A percentile compares a stretch with the other conserved stretches of the same genome.
phyloP scores from a whole-genome alignment of 37 sponge, comb jelly and placozoan genomes.

The Tethya wilhelma region DNA sequence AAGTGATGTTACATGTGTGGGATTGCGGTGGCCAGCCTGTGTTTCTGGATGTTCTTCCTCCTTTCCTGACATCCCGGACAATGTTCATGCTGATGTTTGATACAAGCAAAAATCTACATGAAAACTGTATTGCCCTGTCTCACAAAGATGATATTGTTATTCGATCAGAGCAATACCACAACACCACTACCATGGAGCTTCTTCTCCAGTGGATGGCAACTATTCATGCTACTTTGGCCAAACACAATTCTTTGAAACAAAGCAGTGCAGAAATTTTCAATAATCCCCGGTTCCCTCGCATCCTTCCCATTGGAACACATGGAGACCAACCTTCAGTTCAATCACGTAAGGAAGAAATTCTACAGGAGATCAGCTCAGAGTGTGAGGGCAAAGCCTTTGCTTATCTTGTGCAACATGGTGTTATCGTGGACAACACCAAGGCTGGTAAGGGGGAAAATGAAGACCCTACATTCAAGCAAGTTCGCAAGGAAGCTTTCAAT shows the following conservation, averaged over 20 bases:
- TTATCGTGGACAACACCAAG: constrained; percentile 63
- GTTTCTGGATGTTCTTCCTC: constrained; percentile 53
- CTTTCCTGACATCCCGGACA: constrained; percentile 51
- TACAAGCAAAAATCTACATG: constrained; percentile 28
- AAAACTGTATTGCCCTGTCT: background rate
- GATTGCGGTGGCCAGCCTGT: constrained; percentile 71
- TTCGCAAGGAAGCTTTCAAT: background rate
- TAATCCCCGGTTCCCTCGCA: no score
- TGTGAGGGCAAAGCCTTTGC: constrained; percentile 37
- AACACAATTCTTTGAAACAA: no score
- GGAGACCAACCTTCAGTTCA: constrained; percentile 19
- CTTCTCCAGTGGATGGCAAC: constrained; percentile 43
- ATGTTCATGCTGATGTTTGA: constrained; percentile 62
- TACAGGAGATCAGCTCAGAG: background rate
- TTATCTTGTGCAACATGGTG: constrained; percentile 1
- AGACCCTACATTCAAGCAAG: constrained; percentile 22
- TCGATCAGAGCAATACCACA: background rate
- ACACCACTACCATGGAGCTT: constrained; percentile 14
- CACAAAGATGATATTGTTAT: constrained; percentile 8
- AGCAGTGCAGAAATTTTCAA: no score
- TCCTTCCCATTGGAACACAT: constrained; percentile 48
- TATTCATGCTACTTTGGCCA: constrained; percentile 29
- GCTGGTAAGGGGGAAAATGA: constrained; percentile 42
- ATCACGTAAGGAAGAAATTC: background rate
- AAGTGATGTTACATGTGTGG: constrained; percentile 49